Evolutionary conservation across 2,888 invertebrate species (phyloP).

Genomic region (Lydus trimaculatus): DNA sequence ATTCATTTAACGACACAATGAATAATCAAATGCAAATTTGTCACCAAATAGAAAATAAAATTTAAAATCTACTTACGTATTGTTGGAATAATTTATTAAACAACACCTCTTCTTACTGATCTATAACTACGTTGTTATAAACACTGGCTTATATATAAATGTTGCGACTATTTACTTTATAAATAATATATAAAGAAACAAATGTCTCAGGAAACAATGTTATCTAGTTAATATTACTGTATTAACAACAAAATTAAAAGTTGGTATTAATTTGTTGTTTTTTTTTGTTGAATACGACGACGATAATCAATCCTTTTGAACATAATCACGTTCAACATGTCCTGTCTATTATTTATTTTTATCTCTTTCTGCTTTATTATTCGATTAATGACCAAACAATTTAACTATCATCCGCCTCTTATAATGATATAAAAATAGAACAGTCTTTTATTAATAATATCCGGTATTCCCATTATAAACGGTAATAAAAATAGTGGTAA

Average conservation of each 20-base stretch:
- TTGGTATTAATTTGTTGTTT: background rate
- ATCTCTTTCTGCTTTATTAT: background rate
- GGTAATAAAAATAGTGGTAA: background rate
- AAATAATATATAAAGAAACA: constrained; percentile 29
- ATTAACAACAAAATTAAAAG: constrained; percentile 14
- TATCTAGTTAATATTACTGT: constrained; percentile 35
- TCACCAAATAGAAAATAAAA: background rate
- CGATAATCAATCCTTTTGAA: background rate
- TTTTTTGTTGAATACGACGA: background rate
- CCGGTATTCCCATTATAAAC: constrained; percentile 19
- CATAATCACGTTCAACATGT: background rate
- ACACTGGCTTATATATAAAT: constrained; percentile 13
- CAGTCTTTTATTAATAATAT: constrained; percentile 27
- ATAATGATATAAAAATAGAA: constrained; percentile 26
- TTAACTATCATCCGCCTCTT: constrained; percentile 15
- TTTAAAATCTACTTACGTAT: background rate
- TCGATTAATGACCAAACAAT: constrained; percentile 5
- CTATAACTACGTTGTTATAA: background rate
- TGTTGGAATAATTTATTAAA: background rate
- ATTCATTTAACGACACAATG: background rate
- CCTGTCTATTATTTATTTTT: background rate
- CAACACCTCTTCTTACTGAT: background rate
- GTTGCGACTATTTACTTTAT: constrained; percentile 29
- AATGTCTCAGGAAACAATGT: constrained; percentile 44
- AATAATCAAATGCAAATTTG: no score